Evolutionary conservation across 2,113 vertebrate genomes (phyloP), one percentile per base, ranked within the genome.

Genomic region (Xyrauchen texanus): DNA sequence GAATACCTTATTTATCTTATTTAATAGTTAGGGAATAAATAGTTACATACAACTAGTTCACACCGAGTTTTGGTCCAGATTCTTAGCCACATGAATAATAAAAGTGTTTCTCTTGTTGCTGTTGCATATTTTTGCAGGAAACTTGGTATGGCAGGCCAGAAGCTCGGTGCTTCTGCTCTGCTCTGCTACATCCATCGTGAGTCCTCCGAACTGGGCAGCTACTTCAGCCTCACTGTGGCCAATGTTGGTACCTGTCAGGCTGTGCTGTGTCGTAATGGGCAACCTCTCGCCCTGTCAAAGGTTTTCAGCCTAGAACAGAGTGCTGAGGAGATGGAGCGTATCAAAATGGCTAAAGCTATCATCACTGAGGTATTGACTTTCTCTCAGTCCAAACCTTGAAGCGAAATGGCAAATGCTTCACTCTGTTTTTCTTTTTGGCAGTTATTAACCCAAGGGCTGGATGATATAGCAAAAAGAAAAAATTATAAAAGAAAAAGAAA

Each of bases 181-280:
- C 92, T 99, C 68, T 99, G 97, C 88, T 98, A 96, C 63, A 92
- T 99, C 82, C 96, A 92, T 77, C 96, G 90, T 0, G 96, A 97
- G 77, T 85, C 82, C 75, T 89, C 93, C 0, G 96, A 98, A 63
- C 83, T 93, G n/a, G 88, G 88, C 44, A 91, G 93, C 85, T 91
- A 79, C 90, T 95, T 98, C 67, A 94, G 92, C 84, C 90, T 99
- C 81, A 96, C 92, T 0, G 93, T 97, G 88, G 96, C 96, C 85
- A 98, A 98, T 0, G 97, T 99, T 81, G 97, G 97, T 52, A 95
- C 94, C 0, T 98, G 97, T 89, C 96, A 97, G 88, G 97, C 96
- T 0, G 81, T 98, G 79, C 86, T 99, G 71, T 98, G 96, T 85
- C 93, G 97, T 72, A 89, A 90, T 51, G 95, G 97, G 45, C 94